Evolutionary conservation across 1,140 invertebrate species (phyloP), one percentile per base, ranked within the genome.

Genomic region (Hetaerina americana): DNA sequence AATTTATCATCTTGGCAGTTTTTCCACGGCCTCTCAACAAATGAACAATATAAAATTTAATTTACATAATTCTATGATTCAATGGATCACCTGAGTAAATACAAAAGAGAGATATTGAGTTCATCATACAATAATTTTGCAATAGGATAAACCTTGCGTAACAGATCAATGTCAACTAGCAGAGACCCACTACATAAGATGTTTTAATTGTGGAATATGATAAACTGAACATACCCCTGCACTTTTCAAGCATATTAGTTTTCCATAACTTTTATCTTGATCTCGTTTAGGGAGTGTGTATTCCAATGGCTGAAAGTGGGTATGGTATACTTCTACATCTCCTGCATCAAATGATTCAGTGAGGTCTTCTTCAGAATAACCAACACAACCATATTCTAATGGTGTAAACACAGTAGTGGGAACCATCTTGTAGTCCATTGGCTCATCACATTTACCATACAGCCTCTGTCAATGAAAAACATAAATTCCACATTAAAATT

Each of bases 401-500:
- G 89, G 88, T n/a, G 89, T 91, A 77, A 91, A 91, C 0, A 90
- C 87, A 27, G 89, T 89, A 3, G 89, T 91, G 18, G 89, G 84
- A 28, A 90, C 82, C 76, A 85, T 84, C 18, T 78, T 76, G 74
- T 89, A 89, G 74, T 89, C 85, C 70, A 77, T 82, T 27, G 78
- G 27, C 2, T 72, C 49, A 25, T 68, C 74, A 24, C 71, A 66
- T 24, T 75, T 76, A 25, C 74, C 76, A 74, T 76, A 80, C 28
- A 83, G 70, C 71, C 83, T 80, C 81, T 84, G 73, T 24, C 78
- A 74, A 27, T 72, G n/a, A n/a, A n/a, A n/a, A n/a, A n/a, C n/a
- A n/a, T n/a, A n/a, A n/a, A n/a, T n/a, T n/a, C n/a, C n/a, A n/a
- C n/a, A n/a, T n/a, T n/a, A n/a, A n/a, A n/a, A n/a, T n/a, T n/a